Percentiles rank a stretch among this genome's conserved stretches.
phyloP scores from a whole-genome alignment of 2,113 vertebrate genomes.

The Rhadina sibilatrix region DNA sequence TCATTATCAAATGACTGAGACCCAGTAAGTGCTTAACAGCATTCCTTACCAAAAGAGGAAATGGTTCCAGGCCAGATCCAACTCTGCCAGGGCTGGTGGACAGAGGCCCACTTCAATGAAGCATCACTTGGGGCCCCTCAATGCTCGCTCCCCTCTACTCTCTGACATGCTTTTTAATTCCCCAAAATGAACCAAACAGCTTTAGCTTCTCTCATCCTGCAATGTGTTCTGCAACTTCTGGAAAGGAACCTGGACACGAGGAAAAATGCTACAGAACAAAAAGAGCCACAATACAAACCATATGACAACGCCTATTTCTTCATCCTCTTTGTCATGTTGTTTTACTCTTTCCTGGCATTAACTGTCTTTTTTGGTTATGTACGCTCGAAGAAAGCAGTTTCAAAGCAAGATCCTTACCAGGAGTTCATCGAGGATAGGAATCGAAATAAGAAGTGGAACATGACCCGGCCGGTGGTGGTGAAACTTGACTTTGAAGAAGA shows the following conservation, averaged over 20 bases:
- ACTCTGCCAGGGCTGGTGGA: neutral
- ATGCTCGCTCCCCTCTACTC: constrained; percentile 26
- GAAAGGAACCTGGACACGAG: constrained; percentile 72
- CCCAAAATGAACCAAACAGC: constrained; percentile 75
- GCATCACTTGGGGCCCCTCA: neutral
- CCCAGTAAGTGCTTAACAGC: constrained; percentile 47
- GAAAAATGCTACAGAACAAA: constrained; percentile 68
- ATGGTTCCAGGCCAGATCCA: constrained; percentile 5
- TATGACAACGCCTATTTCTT: constrained; percentile 91
- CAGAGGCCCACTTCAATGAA: neutral
- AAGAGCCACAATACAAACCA: constrained; percentile 77
- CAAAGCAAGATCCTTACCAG: constrained; percentile 83
- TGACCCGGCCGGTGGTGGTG: constrained; percentile 66
- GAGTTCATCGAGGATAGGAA: constrained; percentile 76
- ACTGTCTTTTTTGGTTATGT: constrained; percentile 86
- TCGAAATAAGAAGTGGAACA: constrained; percentile 75
- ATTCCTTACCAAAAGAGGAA: constrained; percentile 81
- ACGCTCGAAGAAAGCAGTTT: constrained; percentile 77
- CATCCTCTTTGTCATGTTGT: constrained; percentile 89
- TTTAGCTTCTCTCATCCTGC: constrained; percentile 71
- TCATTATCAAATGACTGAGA: constrained; percentile 51
- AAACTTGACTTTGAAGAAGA: constrained; percentile 90
- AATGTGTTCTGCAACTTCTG: constrained; percentile 80
- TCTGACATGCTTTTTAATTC: constrained; percentile 18
- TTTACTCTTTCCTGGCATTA: constrained; percentile 87